phyloP scores from a whole-genome alignment of 1,140 invertebrate genomes.

The Drosophila equinoxialis region DNA sequence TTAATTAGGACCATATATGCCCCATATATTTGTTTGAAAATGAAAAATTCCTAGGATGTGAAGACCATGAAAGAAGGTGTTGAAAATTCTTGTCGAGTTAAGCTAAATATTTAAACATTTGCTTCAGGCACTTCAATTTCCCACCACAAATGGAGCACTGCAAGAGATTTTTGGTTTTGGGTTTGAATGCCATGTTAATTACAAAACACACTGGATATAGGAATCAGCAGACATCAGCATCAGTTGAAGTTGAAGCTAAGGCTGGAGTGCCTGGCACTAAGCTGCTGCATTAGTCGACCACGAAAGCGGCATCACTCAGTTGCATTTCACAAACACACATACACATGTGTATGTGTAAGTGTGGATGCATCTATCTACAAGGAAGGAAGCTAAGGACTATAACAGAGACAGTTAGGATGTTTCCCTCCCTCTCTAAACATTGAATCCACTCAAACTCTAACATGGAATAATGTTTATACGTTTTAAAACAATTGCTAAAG shows the following conservation, averaged over 20 bases:
- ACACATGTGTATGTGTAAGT: not conserved
- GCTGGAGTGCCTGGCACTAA: conserved; percentile 30
- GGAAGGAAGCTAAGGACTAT: conserved; percentile 2
- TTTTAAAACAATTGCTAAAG: conserved; percentile 40
- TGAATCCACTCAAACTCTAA: conserved; percentile 1
- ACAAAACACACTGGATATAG: conserved; percentile 44
- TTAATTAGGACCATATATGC: too few relatives aligned
- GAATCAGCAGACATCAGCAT: conserved; percentile 11
- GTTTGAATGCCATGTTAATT: conserved; percentile 80
- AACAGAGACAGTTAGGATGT: not conserved
- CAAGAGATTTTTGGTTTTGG: conserved; percentile 46
- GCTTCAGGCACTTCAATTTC: conserved; percentile 49
- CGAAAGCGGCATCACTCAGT: conserved; percentile 46
- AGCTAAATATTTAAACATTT: conserved; percentile 51
- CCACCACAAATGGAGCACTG: conserved; percentile 47
- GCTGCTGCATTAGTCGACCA: conserved; percentile 64
- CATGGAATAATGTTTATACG: conserved; percentile 50
- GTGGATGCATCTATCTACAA: not conserved
- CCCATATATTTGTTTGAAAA: too few relatives aligned
- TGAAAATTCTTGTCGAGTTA: conserved; percentile 25
- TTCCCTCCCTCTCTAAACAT: not conserved
- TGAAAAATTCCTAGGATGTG: not conserved
- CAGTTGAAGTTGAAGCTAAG: not conserved
- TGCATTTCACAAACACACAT: conserved; percentile 39
- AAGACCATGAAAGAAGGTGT: conserved; percentile 29